Evolutionary conservation across 1,140 invertebrate species (phyloP), one percentile per base, ranked within the genome.

Genomic region (Trichoplusia ni): DNA sequence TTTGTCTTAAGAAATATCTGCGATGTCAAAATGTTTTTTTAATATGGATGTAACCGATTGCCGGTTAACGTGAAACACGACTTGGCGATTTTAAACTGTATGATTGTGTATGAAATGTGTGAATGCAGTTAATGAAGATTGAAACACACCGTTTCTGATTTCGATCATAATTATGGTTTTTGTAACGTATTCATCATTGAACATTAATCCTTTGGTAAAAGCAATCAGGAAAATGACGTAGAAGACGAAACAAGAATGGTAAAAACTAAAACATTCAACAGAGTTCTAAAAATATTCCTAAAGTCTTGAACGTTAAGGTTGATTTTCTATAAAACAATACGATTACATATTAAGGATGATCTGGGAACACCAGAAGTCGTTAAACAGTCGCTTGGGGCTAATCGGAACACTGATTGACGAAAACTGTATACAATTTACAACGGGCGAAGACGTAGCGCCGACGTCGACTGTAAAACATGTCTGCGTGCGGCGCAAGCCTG

Each of bases 381-480:
- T 58, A 66, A 62, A 44, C 27, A 42, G 54, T 60, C 35, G 59
- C 59, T 51, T 21, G 46, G 54, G 31, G 56, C 53, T 51, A 58
- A 66, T 54, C 46, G 23, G 9, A 59, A 60, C 64, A 33, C 11
- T 59, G 64, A 66, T 60, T 66, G 64, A 66, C 54, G 37, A 60
- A 66, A 66, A 66, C 64, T 59, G 46, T 60, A 60, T 60, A 49
- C 56, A 66, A 66, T 66, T 66, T 66, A 53, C 64, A 51, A 54
- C 61, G 27, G n/a, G 35, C 53, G 37, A 44, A 49, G 64, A 66
- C 35, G 54, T 53, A 58, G 54, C 54, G 18, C 46, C 35, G 46
- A 66, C 64, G 56, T 44, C 33, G 8, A 19, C 21, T 51, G 44
- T 59, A 60, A 64, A 64, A 37, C 62, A 40, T 59, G 29, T 42